Conservation (phyloP, 2,113 vertebrate genomes). For the Lepus americanus region DNA sequence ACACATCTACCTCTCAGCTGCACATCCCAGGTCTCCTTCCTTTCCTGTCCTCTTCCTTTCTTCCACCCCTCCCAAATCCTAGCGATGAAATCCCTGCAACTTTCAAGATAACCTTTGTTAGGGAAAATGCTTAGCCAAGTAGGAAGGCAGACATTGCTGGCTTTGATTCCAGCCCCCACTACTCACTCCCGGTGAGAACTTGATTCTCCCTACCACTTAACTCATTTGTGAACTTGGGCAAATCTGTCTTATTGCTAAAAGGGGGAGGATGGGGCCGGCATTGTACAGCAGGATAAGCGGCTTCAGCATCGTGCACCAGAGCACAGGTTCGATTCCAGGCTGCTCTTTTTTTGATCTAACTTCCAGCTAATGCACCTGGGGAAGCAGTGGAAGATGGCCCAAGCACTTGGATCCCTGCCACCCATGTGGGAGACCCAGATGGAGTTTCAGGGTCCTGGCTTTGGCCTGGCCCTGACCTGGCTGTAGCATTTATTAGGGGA, state of each 20-base stretch:
- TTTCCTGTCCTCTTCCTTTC: not conserved
- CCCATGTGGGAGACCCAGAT: too few species aligned
- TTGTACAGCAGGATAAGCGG: too few species aligned
- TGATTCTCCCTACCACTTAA: not conserved
- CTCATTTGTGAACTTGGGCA: not conserved
- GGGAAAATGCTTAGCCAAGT: not conserved
- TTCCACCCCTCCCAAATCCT: not conserved
- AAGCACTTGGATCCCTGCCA: too few species aligned
- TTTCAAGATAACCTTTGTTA: not conserved
- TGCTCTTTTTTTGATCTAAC: too few species aligned
- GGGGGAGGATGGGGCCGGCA: not conserved
- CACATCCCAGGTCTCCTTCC: not conserved
- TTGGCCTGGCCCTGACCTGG: too few species aligned
- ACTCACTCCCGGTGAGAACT: not conserved
- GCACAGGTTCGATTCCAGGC: too few species aligned
- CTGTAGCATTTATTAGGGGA: too few species aligned
- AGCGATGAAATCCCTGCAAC: not conserved
- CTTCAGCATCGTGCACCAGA: too few species aligned
- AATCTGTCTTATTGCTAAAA: conserved; percentile 1
- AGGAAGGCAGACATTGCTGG: not conserved
- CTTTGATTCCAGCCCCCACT: not conserved
- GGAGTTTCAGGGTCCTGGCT: too few species aligned
- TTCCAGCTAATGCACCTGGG: too few species aligned
- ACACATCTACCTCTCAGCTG: fast-evolving
- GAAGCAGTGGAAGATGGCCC: too few species aligned